Evolutionary conservation across 2,888 invertebrate species (phyloP).

Genomic region (Eristalis intricaria): DNA sequence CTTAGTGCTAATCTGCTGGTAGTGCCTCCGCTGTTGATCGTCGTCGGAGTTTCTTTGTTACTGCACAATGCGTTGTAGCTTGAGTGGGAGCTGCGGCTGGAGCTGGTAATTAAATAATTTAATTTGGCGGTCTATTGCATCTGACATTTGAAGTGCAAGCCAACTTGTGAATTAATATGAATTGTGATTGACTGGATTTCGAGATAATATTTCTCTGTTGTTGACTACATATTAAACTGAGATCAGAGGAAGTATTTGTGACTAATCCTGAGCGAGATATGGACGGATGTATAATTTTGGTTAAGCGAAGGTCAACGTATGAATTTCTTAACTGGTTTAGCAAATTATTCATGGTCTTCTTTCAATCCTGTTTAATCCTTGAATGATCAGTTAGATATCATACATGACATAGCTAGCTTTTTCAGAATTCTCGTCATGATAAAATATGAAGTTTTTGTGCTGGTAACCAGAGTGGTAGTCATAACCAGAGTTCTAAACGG

Average conservation of each 20-base stretch:
- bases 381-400: not conserved
- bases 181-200: not conserved
- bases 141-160: constrained; percentile 23
- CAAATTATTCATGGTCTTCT: not conserved
- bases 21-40: not conserved
- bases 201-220: not conserved
- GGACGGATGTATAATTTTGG: not conserved
- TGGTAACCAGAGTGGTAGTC: no score
- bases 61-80: not conserved
- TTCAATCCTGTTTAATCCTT: not conserved
- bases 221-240: not conserved
- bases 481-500: no score
- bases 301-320: not conserved
- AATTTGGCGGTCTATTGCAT: constrained; percentile 10
- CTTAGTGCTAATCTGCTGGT: not conserved
- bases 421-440: no score
- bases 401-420: not conserved
- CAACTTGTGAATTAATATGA: not conserved
- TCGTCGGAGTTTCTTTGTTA: constrained; percentile 22
- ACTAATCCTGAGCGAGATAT: not conserved
- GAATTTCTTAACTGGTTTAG: not conserved
- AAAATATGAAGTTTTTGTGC: no score
- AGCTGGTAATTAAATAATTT: constrained; percentile 21
- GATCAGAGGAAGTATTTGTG: not conserved
- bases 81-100: not conserved